phyloP scores from a whole-genome alignment of 2,113 vertebrate species.

The Plecturocebus donacophilus region DNA sequence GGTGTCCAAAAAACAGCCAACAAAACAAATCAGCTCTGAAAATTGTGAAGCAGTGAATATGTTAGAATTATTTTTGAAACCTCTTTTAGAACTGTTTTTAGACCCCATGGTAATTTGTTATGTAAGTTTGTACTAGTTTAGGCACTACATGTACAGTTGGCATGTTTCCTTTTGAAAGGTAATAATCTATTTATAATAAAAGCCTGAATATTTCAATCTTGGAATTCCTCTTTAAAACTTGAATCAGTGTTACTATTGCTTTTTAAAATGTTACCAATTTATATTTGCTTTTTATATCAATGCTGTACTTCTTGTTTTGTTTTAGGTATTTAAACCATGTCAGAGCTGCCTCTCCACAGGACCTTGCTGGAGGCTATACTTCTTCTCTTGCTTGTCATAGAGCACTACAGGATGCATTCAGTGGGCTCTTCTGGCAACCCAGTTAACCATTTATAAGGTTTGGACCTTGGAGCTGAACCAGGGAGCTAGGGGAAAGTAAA shows the following conservation, averaged over 20 bases:
- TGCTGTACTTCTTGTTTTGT: constrained; percentile 57
- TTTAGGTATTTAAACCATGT: constrained; percentile 96
- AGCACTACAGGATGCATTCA: constrained; percentile 97
- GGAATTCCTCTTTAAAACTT: constrained; percentile 47
- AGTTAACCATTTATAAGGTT: constrained; percentile 71
- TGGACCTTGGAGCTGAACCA: constrained; percentile 15
- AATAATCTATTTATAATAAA: constrained; percentile 28
- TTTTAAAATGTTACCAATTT: constrained; percentile 35
- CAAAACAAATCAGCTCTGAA: background rate
- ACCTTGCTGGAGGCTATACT: constrained; percentile 95
- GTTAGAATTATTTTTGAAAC: constrained; percentile 52
- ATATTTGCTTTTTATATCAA: background rate
- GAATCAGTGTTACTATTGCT: constrained; percentile 27
- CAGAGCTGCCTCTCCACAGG: constrained; percentile 91
- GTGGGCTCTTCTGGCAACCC: constrained; percentile 92
- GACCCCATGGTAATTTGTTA: background rate
- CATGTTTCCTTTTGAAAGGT: constrained; percentile 47
- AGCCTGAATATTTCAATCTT: constrained; percentile 14
- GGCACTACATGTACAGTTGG: background rate
- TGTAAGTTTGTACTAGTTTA: background rate
- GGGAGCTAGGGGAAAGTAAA: constrained; percentile 45
- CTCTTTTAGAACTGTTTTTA: constrained; percentile 22
- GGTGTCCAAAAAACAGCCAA: background rate
- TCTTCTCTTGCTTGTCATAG: constrained; percentile 95
- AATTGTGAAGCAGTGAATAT: background rate